Base-by-base conservation (phyloP, 1,140 invertebrate genomes). In the Conus ventricosus region DNA sequence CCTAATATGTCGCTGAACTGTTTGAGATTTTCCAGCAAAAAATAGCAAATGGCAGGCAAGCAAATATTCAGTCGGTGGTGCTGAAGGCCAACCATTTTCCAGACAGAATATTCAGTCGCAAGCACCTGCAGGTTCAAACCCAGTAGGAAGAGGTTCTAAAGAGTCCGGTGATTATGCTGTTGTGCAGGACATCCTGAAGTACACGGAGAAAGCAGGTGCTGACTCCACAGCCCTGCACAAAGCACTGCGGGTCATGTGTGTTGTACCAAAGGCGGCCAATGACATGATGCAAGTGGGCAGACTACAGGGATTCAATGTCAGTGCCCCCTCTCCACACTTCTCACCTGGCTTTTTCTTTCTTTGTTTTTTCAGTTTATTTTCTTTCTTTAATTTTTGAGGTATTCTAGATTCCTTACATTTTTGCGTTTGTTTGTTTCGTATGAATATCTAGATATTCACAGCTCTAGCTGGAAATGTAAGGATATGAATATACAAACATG, bases 271-370 rank as follows among this genome's bases (percentile, higher is more conserved):
- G 96, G 97, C 97, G 88, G 99, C 99, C 89, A 99, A 99, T 95
- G 98, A 99, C 94, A 99, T 99, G 99, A 99, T 99, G 98, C 98
- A 99, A 94, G 98, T 99, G 83, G 98, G 98, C 20, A 96, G 99
- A 88, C 96, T 99, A 54, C 98, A 99, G 95, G 98, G 98, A 90
- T 99, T 99, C 95, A 97, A 98, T 96, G 98, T 98, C 96, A 97
- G 97, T 90, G 3, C 39, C 39, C 39, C 39, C 39, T 39, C 17
- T 39, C 39, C 39, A 39, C 39, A 39, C 39, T 39, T 39, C 39
- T 39, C 39, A 39, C 54, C 20, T 51, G 25, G 10, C 51, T 54
- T 39, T 27, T 53, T 82, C 51, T 53, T 82, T 23, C n/a, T 53
- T 51, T 54, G 8, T 20, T n/a, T 60, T 84, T 20, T 5, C 25